Evolutionary conservation across 2,888 invertebrate genomes (phyloP).

Genomic region (Zaprionus lineosus): DNA sequence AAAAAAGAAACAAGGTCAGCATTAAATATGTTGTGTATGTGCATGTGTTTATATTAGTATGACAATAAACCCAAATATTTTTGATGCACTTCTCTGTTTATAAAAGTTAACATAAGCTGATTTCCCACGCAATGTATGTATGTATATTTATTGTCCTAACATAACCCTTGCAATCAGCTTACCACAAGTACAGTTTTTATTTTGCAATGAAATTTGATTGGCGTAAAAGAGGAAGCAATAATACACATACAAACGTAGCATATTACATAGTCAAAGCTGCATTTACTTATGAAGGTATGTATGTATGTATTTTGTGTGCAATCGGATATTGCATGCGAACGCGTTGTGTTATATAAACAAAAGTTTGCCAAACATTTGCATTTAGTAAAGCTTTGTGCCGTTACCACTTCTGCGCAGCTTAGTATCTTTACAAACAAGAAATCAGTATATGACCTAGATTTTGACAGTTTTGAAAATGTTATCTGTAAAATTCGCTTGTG

Average conservation of each 20-base stretch:
- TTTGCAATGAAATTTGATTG: constrained; percentile 43
- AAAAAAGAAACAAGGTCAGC: constrained; percentile 63
- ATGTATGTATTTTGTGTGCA: too few relatives aligned
- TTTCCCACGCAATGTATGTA: constrained; percentile 38
- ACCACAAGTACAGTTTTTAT: constrained; percentile 62
- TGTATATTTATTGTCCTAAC: too few relatives aligned
- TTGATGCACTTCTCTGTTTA: constrained; percentile 41
- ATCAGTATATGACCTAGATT: constrained; percentile 53
- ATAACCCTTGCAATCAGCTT: constrained; percentile 18
- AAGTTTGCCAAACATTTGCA: constrained; percentile 20
- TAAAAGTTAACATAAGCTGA: constrained; percentile 17
- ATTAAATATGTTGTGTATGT: constrained; percentile 10
- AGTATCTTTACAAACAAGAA: constrained; percentile 30
- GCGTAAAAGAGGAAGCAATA: constrained; percentile 31
- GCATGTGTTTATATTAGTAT: constrained; percentile 13
- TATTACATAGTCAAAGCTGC: constrained; percentile 8
- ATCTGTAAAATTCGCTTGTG: constrained; percentile 20
- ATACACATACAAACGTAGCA: constrained; percentile 4
- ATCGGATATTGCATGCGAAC: constrained; percentile 12
- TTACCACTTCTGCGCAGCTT: constrained; percentile 14
- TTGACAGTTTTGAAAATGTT: constrained; percentile 20
- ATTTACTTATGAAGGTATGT: not conserved
- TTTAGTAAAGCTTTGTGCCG: not conserved
- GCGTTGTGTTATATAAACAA: not conserved
- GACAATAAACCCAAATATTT: constrained; percentile 33